phyloP scores from a whole-genome alignment of 2,113 vertebrate genomes.

The Gadus macrocephalus region DNA sequence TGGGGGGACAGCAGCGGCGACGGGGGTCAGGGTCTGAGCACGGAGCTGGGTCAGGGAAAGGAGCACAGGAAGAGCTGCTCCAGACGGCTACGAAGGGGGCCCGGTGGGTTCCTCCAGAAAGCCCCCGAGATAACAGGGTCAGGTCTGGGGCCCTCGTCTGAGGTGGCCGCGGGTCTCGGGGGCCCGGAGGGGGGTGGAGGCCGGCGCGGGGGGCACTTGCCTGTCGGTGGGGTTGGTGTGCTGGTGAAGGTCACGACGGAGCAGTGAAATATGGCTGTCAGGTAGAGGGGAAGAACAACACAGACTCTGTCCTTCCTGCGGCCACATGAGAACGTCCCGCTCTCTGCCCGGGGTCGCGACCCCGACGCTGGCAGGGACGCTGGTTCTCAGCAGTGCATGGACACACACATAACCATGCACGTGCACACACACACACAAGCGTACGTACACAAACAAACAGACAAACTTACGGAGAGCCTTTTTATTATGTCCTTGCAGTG shows the following conservation, averaged over 20 bases:
- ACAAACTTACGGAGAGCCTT: constrained; percentile 2
- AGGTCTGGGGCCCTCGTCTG: constrained; percentile 17
- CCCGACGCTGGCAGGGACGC: constrained; percentile 64
- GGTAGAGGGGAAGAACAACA: constrained; percentile 76
- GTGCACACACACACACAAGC: constrained; percentile 11
- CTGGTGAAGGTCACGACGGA: constrained; percentile 61
- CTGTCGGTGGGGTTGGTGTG: constrained; percentile 24
- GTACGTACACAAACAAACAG: constrained; percentile 21
- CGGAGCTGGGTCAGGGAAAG: constrained; percentile 9
- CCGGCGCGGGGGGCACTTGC: background rate
- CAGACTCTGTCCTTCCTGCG: constrained; percentile 76
- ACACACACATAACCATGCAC: constrained; percentile 14
- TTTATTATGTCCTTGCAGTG: background rate
- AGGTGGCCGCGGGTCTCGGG: background rate
- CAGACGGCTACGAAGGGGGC: background rate
- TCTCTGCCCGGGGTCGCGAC: constrained; percentile 77
- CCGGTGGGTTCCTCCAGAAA: constrained; percentile 30
- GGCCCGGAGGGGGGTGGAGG: constrained; percentile 6
- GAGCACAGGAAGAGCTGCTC: background rate
- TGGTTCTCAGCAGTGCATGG: constrained; percentile 63
- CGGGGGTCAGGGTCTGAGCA: constrained; percentile 37
- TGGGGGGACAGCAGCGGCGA: constrained; percentile 58
- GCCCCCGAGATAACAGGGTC: constrained; percentile 15
- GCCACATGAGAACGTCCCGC: constrained; percentile 64
- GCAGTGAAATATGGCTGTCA: constrained; percentile 75